Conservation (phyloP, 2,888 invertebrate species). For the Pyrrhia umbra region DNA sequence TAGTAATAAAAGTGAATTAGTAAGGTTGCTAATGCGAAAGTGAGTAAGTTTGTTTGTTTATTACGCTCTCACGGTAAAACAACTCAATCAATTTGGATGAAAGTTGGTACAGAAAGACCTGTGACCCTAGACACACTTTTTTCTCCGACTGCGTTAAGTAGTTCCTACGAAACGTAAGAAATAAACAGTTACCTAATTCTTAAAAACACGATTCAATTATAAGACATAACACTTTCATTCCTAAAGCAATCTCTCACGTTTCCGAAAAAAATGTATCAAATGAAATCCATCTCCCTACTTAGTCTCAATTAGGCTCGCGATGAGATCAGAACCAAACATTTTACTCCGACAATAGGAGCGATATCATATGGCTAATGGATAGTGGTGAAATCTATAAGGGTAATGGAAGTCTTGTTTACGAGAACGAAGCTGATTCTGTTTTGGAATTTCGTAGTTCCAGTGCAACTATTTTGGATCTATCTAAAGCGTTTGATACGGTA, state of each 20-base stretch:
- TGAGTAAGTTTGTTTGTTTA: too few relatives aligned
- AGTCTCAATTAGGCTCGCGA: conserved; percentile 13
- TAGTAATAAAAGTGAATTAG: too few relatives aligned
- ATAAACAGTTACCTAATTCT: too few relatives aligned
- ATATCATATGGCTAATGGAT: conserved; percentile 45
- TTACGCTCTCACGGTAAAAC: too few relatives aligned
- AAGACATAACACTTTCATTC: neutral
- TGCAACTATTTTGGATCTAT: neutral
- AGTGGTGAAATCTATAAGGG: conserved; percentile 33
- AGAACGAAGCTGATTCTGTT: neutral
- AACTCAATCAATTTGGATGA: too few relatives aligned
- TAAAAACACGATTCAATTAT: neutral
- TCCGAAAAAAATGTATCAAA: conserved; percentile 7
- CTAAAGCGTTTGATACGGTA: conserved; percentile 9
- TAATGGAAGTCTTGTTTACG: conserved; percentile 16
- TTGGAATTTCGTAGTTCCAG: neutral
- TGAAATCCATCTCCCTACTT: conserved; percentile 27
- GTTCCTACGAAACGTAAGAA: too few relatives aligned
- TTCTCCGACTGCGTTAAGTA: too few relatives aligned
- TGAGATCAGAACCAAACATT: conserved; percentile 34
- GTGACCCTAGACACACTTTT: too few relatives aligned
- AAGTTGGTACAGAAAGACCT: too few relatives aligned
- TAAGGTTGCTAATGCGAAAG: too few relatives aligned
- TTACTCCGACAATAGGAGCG: neutral
- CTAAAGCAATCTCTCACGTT: conserved; percentile 5